These are phyloP conservation scores for Habropoda laboriosa DNA, from an alignment of 1,140 invertebrate genomes.

Conservation along the genomic window DNA sequence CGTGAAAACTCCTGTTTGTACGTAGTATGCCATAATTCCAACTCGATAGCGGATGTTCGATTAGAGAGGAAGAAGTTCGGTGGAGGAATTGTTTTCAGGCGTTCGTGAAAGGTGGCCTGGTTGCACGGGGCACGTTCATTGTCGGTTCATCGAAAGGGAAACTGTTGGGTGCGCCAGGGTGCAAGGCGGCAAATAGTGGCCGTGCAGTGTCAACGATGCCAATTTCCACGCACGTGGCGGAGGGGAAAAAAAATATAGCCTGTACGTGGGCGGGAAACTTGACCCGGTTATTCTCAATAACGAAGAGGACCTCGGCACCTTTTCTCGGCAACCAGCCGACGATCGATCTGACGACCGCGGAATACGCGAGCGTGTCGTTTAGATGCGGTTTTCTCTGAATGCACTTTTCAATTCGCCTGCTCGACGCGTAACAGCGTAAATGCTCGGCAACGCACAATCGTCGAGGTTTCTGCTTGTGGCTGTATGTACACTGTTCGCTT, in stretches of 20 bases:
- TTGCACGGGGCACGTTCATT: not conserved
- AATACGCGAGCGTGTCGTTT: constrained; percentile 19
- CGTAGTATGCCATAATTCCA: no score
- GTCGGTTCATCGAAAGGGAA: constrained; percentile 12
- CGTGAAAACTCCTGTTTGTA: constrained; percentile 5
- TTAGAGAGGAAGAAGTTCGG: no score
- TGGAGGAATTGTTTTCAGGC: no score
- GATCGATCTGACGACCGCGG: constrained; percentile 50
- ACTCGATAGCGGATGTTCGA: no score
- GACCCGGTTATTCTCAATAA: constrained; percentile 60
- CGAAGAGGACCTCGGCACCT: constrained; percentile 39
- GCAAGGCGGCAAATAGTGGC: not conserved
- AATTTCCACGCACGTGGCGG: constrained; percentile 22
- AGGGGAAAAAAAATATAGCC: not conserved
- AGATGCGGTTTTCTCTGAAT: constrained; percentile 5
- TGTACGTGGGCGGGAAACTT: constrained; percentile 53
- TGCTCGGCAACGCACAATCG: no score
- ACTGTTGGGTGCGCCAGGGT: not conserved
- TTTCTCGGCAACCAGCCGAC: constrained; percentile 39
- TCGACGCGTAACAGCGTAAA: not conserved
- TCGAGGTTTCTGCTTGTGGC: no score
- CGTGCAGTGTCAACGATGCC: constrained; percentile 1
- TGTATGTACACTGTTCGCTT: no score
- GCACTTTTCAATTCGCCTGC: not conserved
- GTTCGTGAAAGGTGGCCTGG: no score